phyloP scores from a whole-genome alignment of 2,888 invertebrate species.

The Oscheius onirici region DNA sequence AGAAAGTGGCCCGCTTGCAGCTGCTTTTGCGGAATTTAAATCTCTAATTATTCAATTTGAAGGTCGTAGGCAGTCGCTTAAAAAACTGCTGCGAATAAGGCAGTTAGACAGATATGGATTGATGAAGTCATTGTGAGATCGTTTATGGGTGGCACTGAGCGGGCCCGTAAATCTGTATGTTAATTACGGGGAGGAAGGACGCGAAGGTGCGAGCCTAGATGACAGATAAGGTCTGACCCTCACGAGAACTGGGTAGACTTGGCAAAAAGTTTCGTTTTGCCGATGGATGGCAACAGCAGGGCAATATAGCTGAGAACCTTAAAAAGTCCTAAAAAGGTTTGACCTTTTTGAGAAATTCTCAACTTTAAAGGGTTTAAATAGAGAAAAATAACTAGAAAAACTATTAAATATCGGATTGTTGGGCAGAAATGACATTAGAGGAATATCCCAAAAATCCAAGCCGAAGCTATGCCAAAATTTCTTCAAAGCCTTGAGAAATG shows the following conservation, averaged over 20 bases:
- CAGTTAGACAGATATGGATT: neutral
- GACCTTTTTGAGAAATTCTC: no score
- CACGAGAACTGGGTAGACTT: conserved; percentile 17
- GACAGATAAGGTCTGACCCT: conserved; percentile 32
- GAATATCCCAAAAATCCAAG: no score
- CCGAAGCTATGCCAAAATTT: neutral
- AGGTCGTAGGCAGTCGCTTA: neutral
- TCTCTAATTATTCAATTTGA: conserved; percentile 22
- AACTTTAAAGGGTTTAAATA: no score
- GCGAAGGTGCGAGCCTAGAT: conserved; percentile 28
- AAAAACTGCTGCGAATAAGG: conserved; percentile 18
- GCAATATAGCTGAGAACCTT: no score
- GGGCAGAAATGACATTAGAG: no score
- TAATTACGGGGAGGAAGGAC: conserved; percentile 34
- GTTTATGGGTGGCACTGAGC: conserved; percentile 21
- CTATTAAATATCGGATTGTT: no score
- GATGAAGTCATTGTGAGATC: conserved; percentile 28
- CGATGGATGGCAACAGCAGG: no score
- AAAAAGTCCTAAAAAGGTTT: no score
- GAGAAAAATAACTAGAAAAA: no score
- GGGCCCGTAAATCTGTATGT: conserved; percentile 33
- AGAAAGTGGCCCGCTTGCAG: neutral
- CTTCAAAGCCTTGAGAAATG: conserved; percentile 5
- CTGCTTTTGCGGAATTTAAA: conserved; percentile 12
- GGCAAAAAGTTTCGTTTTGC: neutral